Conservation (phyloP, 2,888 invertebrate genomes). For the Anarsia innoxiella region DNA sequence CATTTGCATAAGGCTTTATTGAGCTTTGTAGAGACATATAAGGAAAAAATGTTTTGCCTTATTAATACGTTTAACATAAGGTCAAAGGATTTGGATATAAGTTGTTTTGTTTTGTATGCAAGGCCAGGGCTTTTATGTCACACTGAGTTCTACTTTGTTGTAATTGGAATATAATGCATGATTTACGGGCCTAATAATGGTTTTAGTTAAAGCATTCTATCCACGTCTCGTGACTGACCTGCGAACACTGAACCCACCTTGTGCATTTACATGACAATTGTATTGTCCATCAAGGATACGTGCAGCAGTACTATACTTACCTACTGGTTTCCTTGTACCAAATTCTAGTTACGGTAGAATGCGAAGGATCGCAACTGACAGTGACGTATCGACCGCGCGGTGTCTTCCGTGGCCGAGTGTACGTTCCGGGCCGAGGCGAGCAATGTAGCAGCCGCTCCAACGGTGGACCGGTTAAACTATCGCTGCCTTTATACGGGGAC, state of each 20-base stretch:
- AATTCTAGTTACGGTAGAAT: conserved; percentile 83
- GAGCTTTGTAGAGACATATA: no score
- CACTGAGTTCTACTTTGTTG: no score
- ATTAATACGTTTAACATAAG: no score
- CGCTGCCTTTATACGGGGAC: conserved; percentile 75
- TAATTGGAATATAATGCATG: no score
- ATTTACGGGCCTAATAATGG: no score
- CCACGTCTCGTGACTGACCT: conserved; percentile 1
- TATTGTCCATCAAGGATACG: conserved; percentile 11
- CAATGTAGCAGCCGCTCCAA: conserved; percentile 77
- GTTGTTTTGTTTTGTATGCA: no score
- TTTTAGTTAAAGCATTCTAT: no score
- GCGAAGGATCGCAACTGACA: conserved; percentile 81
- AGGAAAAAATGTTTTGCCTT: no score
- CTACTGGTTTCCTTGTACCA: neutral
- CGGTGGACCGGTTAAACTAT: conserved; percentile 61
- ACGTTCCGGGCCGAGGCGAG: conserved; percentile 86
- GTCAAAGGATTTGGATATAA: no score
- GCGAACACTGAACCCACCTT: conserved; percentile 8
- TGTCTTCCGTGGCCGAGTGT: conserved; percentile 82
- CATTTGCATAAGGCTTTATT: no score
- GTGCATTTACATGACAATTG: conserved; percentile 12
- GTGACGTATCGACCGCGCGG: conserved; percentile 79
- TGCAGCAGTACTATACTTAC: neutral
- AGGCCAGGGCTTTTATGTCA: no score